phyloP scores from a whole-genome alignment of 2,888 invertebrate species.

The Nasonia oneida region DNA sequence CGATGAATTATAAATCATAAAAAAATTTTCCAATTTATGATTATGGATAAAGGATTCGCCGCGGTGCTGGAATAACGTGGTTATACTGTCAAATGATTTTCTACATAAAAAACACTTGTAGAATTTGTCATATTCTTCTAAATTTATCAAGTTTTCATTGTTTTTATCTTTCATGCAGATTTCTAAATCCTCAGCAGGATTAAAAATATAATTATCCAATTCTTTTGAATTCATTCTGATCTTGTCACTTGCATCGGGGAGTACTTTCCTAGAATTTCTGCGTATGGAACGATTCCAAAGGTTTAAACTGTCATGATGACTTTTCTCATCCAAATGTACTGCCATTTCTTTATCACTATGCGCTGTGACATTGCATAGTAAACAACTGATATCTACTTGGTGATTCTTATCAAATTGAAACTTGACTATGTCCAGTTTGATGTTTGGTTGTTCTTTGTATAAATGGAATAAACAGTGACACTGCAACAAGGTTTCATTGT shows the following conservation, averaged over 20 bases:
- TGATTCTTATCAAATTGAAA: conserved; percentile 1
- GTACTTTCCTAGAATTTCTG: background rate
- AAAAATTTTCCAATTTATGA: background rate
- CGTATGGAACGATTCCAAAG: background rate
- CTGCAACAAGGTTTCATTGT: conserved; percentile 17
- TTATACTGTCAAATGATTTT: background rate
- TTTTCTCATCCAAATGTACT: conserved; percentile 7
- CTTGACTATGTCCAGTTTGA: conserved; percentile 11
- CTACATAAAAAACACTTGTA: conserved; percentile 22
- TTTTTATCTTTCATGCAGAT: background rate
- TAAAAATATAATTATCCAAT: background rate
- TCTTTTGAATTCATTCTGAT: background rate
- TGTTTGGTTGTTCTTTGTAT: background rate
- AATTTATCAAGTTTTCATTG: background rate
- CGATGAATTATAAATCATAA: background rate
- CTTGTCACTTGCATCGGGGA: background rate
- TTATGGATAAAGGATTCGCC: background rate
- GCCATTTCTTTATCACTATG: background rate
- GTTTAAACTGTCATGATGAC: background rate
- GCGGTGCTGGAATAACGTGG: background rate
- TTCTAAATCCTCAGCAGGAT: background rate
- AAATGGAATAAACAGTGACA: conserved; percentile 35
- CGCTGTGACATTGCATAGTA: conserved; percentile 3
- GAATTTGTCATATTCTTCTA: background rate
- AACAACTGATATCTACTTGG: conserved; percentile 1